Conservation (phyloP, 92 coral and sea anemone genomes). For the Epizoanthus illoricatus region DNA sequence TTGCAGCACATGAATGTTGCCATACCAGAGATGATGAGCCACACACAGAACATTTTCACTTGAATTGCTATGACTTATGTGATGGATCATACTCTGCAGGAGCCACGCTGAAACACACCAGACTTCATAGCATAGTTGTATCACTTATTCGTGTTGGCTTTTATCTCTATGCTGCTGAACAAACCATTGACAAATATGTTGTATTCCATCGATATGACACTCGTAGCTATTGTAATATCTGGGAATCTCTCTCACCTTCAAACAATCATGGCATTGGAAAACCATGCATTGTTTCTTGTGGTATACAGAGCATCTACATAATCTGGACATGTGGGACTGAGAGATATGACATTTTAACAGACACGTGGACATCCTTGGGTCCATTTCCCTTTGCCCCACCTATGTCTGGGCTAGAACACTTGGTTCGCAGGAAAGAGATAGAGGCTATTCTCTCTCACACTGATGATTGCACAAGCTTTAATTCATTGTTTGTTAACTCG, state of each 20-base stretch:
- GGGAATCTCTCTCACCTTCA: slow-evolving; percentile 13
- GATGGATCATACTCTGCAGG: no score
- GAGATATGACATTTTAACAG: neutral
- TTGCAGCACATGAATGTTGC: neutral
- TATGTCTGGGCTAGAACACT: neutral
- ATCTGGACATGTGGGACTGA: neutral
- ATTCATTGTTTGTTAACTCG: neutral
- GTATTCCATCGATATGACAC: slow-evolving; percentile 28
- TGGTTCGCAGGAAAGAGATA: neutral
- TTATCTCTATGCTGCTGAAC: neutral
- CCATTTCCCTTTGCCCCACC: neutral
- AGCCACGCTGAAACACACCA: no score
- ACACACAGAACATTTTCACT: no score
- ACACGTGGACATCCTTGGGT: neutral
- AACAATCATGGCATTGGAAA: neutral
- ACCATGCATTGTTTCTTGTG: neutral
- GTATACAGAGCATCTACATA: neutral
- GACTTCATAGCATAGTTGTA: no score
- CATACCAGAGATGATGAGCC: no score
- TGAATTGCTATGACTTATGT: no score
- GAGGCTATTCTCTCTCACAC: neutral
- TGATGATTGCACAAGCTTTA: neutral
- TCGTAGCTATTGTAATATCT: neutral
- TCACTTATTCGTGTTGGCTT: no score
- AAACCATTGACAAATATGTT: slow-evolving; percentile 5